Evolutionary conservation across 2,113 vertebrate genomes (phyloP), one percentile per base, ranked within the genome.

Genomic region (Mionectes macconnelli): DNA sequence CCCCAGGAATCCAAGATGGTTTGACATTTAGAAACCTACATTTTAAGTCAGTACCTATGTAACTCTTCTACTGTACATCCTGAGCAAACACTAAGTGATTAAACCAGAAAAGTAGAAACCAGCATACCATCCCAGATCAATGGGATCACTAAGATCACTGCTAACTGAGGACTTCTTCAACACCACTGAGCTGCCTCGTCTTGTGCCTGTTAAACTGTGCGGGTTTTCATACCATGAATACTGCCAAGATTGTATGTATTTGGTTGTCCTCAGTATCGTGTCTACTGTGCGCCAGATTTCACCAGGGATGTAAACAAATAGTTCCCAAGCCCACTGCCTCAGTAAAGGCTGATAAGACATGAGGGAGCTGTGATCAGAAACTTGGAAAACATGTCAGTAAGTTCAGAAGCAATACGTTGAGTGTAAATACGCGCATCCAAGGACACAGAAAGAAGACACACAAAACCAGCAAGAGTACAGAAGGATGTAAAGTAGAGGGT

Each of bases 171-270:
- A 27, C 28, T 50, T 69, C n/a, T 57, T 33, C 40, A 59, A 9
- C 21, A 33, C 44, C 31, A 66, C 3, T 60, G 44, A 56, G n/a
- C 39, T 52, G 23, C 52, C 22, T 53, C 20, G 31, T 16, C 22
- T 24, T 60, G 31, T 17, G 13, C 5, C 33, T 30, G 3, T 21
- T 45, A 57, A 77, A 81, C 9, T 17, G 33, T 1, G 1, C 8
- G 49, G 21, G 30, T 73, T 60, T 81, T 63, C 47, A 21, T 16
- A n/a, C 10, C 16, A 12, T n/a, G 30, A 66, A 42, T 14, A 45
- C 5, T 23, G 35, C 30, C 30, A 64, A 37, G 39, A 24, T 2
- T 2, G 1, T 17, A 5, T 5, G 1, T n/a, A n/a, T 24, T 24
- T 52, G 10, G 7, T 37, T 53, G 13, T 68, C 37, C 40, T 53